Conservation (phyloP, 2,113 vertebrate genomes). For the Ageneiosus marmoratus region DNA sequence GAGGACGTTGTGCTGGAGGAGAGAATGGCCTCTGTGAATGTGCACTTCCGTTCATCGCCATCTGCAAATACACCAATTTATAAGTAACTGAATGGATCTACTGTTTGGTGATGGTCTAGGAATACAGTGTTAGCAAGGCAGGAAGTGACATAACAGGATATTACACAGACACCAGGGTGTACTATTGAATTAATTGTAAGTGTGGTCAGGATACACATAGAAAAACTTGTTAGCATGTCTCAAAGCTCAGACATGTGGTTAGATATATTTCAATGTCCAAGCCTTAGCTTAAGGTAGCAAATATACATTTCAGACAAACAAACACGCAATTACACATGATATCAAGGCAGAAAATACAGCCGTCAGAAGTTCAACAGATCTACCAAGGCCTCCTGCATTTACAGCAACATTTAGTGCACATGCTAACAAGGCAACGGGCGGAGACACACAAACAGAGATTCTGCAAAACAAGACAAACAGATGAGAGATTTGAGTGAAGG, state of each 20-base stretch:
- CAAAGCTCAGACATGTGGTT: not conserved
- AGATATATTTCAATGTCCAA: not conserved
- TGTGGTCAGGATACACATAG: not conserved
- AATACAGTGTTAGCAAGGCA: conserved; percentile 30
- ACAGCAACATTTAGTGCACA: conserved; percentile 3
- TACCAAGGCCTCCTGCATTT: not conserved
- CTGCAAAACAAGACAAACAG: conserved; percentile 21
- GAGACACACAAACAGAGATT: conserved; percentile 16
- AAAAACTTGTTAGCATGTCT: not conserved
- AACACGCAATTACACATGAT: not conserved
- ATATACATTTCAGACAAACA: conserved; percentile 1
- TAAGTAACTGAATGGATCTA: conserved; percentile 37
- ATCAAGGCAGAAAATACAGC: not conserved
- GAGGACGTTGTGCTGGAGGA: conserved; percentile 82
- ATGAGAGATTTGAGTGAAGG: conserved; percentile 41
- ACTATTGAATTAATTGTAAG: not conserved
- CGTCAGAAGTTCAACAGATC: not conserved
- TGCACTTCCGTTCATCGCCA: conserved; percentile 88
- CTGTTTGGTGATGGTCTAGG: not conserved
- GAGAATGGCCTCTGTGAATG: conserved; percentile 87
- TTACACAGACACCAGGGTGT: not conserved
- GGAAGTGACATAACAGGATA: not conserved
- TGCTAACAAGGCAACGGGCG: not conserved
- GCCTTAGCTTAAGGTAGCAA: not conserved
- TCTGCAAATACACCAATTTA: conserved; percentile 70